phyloP scores from a whole-genome alignment of 1,140 invertebrate genomes.

The Melitaea cinxia region DNA sequence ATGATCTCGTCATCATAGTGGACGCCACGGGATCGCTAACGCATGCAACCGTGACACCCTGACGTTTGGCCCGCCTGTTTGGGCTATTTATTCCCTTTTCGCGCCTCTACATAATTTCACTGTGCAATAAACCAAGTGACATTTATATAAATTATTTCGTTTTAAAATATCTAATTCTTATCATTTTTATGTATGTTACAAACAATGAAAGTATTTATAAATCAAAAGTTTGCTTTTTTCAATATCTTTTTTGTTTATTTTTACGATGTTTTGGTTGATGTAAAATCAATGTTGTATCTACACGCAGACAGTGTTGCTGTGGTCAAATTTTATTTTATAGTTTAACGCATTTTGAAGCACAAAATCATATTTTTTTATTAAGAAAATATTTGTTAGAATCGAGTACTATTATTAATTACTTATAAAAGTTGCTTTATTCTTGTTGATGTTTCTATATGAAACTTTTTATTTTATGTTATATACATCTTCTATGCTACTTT shows the following conservation, averaged over 20 bases:
- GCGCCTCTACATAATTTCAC: neutral
- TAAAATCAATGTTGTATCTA: neutral
- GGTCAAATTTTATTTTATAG: constrained; percentile 5
- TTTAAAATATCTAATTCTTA: neutral
- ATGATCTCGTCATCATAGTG: too few species aligned
- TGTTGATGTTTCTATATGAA: constrained; percentile 48
- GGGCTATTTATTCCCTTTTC: too few species aligned
- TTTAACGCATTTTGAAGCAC: constrained; percentile 26
- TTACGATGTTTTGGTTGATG: neutral
- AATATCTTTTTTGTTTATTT: neutral
- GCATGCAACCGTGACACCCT: too few species aligned
- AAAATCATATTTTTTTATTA: constrained; percentile 26
- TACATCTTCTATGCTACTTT: constrained; percentile 46
- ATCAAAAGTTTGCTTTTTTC: constrained; percentile 17
- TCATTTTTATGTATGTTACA: constrained; percentile 5
- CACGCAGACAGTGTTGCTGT: constrained; percentile 17
- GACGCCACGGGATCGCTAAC: too few species aligned
- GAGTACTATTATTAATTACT: constrained; percentile 25
- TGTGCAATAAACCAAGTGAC: constrained; percentile 3
- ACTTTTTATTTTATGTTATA: constrained; percentile 48
- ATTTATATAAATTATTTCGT: neutral
- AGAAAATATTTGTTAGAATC: constrained; percentile 16
- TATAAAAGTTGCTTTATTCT: constrained; percentile 46
- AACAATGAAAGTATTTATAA: constrained; percentile 11
- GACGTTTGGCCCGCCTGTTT: too few species aligned